phyloP scores from a whole-genome alignment of 2,113 vertebrate genomes.

The Pollachius pollachius region DNA sequence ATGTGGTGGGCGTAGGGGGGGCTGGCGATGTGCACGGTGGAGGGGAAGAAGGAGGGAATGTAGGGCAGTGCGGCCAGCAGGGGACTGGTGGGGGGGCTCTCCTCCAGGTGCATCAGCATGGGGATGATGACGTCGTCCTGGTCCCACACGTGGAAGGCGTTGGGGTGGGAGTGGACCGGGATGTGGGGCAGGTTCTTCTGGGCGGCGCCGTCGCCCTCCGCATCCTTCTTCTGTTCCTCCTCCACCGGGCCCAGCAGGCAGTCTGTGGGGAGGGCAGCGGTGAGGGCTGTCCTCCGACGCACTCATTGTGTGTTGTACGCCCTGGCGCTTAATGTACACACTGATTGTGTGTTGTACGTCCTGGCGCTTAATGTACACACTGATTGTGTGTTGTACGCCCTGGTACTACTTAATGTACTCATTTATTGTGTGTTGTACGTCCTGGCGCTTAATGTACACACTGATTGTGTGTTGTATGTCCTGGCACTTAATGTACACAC shows the following conservation, averaged over 20 bases:
- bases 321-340: too few relatives aligned
- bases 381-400: too few relatives aligned
- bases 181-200: slow-evolving; percentile 45
- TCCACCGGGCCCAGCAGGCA: slow-evolving; percentile 75
- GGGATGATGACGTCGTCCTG: slow-evolving; percentile 71
- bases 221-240: slow-evolving; percentile 55
- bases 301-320: too few relatives aligned
- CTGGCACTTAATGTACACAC: too few relatives aligned
- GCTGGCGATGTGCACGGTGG: slow-evolving; percentile 32
- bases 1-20: slow-evolving; percentile 40
- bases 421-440: too few relatives aligned
- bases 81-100: slow-evolving; percentile 57
- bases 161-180: slow-evolving; percentile 64
- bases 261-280: slow-evolving; percentile 55
- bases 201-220: slow-evolving; percentile 38
- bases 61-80: slow-evolving; percentile 65
- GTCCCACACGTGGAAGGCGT: slow-evolving; percentile 77
- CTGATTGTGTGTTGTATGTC: too few relatives aligned
- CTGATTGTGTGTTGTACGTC: too few relatives aligned
- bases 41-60: slow-evolving; percentile 66
- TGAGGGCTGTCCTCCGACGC: not conserved
- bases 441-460: too few relatives aligned
- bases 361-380: too few relatives aligned
- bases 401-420: too few relatives aligned
- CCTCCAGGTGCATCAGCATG: slow-evolving; percentile 16